phyloP scores from a whole-genome alignment of 53 echinoderm and acorn worm genomes.

The Antedon mediterranea region DNA sequence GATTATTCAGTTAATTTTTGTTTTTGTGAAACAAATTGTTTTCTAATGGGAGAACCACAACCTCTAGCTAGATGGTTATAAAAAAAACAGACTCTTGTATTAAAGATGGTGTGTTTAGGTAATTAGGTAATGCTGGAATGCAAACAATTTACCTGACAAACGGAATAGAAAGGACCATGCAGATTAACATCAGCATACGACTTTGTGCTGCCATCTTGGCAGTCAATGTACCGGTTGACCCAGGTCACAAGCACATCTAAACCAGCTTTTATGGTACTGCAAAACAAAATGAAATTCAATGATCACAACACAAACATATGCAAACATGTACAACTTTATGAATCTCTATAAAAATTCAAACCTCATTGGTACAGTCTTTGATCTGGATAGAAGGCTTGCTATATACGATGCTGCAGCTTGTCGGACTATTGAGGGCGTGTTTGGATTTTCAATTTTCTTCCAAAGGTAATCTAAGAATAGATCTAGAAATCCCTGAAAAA shows the following conservation, averaged over 20 bases:
- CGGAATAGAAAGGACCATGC: slow-evolving; percentile 77
- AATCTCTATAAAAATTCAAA: slow-evolving; percentile 6
- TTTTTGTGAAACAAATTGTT: no score
- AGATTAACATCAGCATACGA: slow-evolving; percentile 31
- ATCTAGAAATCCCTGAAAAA: slow-evolving; percentile 51
- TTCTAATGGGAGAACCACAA: no score
- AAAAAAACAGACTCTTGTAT: no score
- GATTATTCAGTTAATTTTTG: no score
- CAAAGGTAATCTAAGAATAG: slow-evolving; percentile 65
- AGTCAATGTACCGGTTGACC: slow-evolving; percentile 72
- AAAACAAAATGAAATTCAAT: no score
- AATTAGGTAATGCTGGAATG: no score
- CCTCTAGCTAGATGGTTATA: no score
- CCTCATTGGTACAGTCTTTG: slow-evolving; percentile 51
- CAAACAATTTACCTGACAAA: slow-evolving; percentile 74
- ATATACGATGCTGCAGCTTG: slow-evolving; percentile 70
- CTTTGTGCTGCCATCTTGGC: slow-evolving; percentile 46
- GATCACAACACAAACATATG: neutral
- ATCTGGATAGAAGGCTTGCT: slow-evolving; percentile 65
- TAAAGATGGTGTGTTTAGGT: neutral
- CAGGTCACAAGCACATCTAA: slow-evolving; percentile 54
- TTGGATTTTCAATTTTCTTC: slow-evolving; percentile 75
- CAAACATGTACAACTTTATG: neutral
- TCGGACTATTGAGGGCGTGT: slow-evolving; percentile 44
- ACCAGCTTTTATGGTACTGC: slow-evolving; percentile 58